These are phyloP conservation scores for Coenonympha glycerion DNA, from an alignment of 2,888 invertebrate species.

Conservation along the genomic window DNA sequence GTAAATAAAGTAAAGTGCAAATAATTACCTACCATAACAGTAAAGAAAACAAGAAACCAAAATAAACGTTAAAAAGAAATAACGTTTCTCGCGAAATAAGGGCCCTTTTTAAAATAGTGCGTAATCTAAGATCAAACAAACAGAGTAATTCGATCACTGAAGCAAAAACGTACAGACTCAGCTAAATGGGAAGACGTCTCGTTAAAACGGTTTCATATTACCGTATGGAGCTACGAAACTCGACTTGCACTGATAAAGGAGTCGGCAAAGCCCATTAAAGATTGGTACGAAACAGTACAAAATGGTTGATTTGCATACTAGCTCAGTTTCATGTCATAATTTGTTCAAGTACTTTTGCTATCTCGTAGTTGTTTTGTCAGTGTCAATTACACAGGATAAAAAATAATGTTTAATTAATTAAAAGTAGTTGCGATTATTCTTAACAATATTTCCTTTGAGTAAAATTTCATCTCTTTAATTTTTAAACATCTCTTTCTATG, in stretches of 20 bases:
- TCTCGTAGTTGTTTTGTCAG: conserved; percentile 4
- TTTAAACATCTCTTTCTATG: no score
- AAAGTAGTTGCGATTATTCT: no score
- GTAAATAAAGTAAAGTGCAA: no score
- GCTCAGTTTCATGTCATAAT: conserved; percentile 24
- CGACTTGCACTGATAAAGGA: conserved; percentile 19
- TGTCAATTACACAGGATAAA: no score
- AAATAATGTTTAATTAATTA: no score
- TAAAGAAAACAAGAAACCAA: neutral
- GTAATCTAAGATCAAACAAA: conserved; percentile 26
- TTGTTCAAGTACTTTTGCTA: conserved; percentile 13
- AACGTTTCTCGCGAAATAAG: conserved; percentile 15
- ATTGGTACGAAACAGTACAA: conserved; percentile 13
- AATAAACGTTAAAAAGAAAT: neutral
- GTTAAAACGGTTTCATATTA: conserved; percentile 30
- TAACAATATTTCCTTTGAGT: no score
- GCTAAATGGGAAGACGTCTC: conserved; percentile 27
- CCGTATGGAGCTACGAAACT: conserved; percentile 25
- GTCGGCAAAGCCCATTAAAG: conserved; percentile 12
- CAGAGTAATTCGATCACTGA: conserved; percentile 26
- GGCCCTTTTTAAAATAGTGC: conserved; percentile 23
- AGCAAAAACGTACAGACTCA: conserved; percentile 24
- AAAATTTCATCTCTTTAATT: no score
- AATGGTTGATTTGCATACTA: conserved; percentile 11
- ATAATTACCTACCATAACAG: neutral